Evolutionary conservation across 2,797 vertebrate species (phyloP), one percentile per base, ranked within the genome.

Genomic region (Carduelis carduelis): DNA sequence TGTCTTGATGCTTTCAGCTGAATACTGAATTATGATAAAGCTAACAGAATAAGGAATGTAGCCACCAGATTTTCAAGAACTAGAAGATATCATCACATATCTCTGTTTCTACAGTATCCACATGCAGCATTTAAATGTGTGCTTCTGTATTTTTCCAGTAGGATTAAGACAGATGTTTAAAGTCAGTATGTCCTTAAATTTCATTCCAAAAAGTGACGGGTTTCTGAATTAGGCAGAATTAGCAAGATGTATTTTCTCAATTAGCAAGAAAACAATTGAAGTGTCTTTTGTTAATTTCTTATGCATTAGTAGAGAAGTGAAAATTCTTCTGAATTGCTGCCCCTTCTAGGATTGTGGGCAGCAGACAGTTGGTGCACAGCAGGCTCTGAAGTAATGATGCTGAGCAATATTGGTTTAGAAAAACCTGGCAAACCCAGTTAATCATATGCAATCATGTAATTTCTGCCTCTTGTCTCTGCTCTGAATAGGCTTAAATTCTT

Each of bases 281-380:
- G 30, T 43, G 28, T 41, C 24, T 64, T 87, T 68, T 77, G 16
- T 79, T 75, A 37, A 80, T 84, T 83, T 85, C 28, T 74, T 85
- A 35, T 66, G n/a, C 37, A 11, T n/a, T 88, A 69, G 11, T 56
- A 72, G 55, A 78, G 60, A 61, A 75, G 41, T 63, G 43, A 39
- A 82, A 87, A 47, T 43, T 63, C 81, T 66, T 74, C 35, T 66
- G 63, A 88, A 81, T 88, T 89, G n/a, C 32, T 56, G 17, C 30
- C 50, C 30, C 24, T 81, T 84, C 61, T 76, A 69, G 63, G 66
- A 41, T 64, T 63, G 61, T 91, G 52, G 41, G 69, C 79, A 93
- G 19, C 47, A 87, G 70, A 90, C 95, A 93, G 84, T 65, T 96
- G 95, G 93, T 75, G 72, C 96, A 89, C 95, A 96, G 95, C 95